Evolutionary conservation across 2,797 vertebrate genomes (phyloP).

Genomic region (Knipowitschia caucasica): DNA sequence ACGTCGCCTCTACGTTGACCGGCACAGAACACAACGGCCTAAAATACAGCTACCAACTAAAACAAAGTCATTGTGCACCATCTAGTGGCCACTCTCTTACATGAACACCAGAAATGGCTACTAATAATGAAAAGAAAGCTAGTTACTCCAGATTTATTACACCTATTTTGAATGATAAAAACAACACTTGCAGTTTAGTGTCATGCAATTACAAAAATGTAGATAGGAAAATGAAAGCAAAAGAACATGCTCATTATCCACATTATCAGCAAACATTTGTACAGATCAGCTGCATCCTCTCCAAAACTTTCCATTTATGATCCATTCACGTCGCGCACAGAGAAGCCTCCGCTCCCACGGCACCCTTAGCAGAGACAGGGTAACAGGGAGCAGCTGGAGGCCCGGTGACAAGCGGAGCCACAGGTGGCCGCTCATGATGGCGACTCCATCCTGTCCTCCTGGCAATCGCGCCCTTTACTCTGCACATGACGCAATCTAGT

Average conservation of each 20-base stretch:
- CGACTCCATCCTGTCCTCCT: background rate
- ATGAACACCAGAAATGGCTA: too few relatives aligned
- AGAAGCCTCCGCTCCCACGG: background rate
- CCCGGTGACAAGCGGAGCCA: conserved; percentile 23
- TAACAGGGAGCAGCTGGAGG: conserved; percentile 17
- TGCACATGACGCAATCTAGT: background rate
- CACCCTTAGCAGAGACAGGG: conserved; percentile 4
- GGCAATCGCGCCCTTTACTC: conserved; percentile 7
- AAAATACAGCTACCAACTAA: too few relatives aligned
- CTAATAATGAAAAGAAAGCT: too few relatives aligned
- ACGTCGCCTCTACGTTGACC: too few relatives aligned
- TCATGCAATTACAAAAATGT: background rate
- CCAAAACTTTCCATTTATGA: background rate
- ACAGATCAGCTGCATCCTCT: conserved; percentile 2
- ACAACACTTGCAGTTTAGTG: background rate
- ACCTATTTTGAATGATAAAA: too few relatives aligned
- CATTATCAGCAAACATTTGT: background rate
- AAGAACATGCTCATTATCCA: background rate
- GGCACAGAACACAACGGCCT: too few relatives aligned
- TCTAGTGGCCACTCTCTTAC: too few relatives aligned
- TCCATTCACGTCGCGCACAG: conserved; percentile 6
- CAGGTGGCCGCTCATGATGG: conserved; percentile 10
- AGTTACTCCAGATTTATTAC: too few relatives aligned
- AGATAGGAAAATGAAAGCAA: background rate
- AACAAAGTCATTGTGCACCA: too few relatives aligned